Evolutionary conservation across 2,797 vertebrate species (phyloP).

Genomic region (Lerista edwardsae): DNA sequence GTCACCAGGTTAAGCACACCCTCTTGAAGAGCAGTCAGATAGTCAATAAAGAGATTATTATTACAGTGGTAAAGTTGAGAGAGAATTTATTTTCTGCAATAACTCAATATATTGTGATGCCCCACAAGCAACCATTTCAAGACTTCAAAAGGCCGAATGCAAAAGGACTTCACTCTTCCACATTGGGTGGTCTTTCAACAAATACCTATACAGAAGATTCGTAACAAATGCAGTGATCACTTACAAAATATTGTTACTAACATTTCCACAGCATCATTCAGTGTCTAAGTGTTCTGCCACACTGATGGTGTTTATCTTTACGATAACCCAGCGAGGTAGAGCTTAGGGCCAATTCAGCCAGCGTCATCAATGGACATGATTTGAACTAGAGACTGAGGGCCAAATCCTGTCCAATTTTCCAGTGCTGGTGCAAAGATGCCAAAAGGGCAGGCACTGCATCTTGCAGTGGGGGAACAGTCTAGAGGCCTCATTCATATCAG

Average conservation of each 20-base stretch:
- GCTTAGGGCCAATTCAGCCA: neutral
- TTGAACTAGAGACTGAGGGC: too few species aligned
- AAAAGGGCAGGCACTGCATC: too few species aligned
- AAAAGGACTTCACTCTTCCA: neutral
- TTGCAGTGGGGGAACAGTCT: too few species aligned
- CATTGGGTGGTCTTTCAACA: neutral
- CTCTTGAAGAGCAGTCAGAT: conserved; percentile 2
- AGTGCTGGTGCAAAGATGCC: too few species aligned
- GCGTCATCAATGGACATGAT: too few species aligned
- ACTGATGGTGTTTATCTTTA: neutral
- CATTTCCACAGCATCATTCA: neutral
- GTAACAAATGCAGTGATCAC: neutral
- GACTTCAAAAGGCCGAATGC: neutral
- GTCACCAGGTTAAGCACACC: neutral
- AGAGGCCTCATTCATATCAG: too few species aligned
- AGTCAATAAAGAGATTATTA: neutral
- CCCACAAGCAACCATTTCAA: neutral
- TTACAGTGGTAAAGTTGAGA: neutral
- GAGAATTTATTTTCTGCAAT: neutral
- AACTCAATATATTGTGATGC: neutral
- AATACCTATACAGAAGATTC: neutral
- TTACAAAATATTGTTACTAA: neutral
- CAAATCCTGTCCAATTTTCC: too few species aligned
- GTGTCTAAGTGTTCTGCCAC: neutral
- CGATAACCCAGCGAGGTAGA: neutral